Conservation (phyloP, 2,113 vertebrate species). For the Amblyopsis rosae region DNA sequence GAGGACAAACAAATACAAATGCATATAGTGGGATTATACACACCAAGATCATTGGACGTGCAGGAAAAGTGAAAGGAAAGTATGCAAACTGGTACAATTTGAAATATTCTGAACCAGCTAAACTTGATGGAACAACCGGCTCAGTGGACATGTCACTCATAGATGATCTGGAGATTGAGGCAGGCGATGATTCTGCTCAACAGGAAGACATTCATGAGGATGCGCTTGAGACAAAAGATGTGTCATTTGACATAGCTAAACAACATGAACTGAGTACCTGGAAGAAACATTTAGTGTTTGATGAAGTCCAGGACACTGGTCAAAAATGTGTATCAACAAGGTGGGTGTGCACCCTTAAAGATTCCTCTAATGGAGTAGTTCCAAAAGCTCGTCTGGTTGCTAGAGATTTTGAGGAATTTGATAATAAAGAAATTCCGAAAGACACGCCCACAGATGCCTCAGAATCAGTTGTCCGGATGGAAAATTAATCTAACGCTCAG, state of each 20-base stretch:
- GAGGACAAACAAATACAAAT: too few relatives aligned
- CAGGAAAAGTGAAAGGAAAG: too few relatives aligned
- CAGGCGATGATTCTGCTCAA: neutral
- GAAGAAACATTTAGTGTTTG: slow-evolving; percentile 7
- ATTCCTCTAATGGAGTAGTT: neutral
- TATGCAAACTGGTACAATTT: too few relatives aligned
- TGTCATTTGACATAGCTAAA: slow-evolving; percentile 15
- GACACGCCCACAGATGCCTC: slow-evolving; percentile 34
- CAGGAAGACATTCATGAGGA: neutral
- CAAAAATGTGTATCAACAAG: slow-evolving; percentile 18
- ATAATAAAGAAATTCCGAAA: slow-evolving; percentile 5
- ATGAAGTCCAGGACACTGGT: slow-evolving; percentile 11
- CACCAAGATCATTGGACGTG: too few relatives aligned
- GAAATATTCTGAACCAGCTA: too few relatives aligned
- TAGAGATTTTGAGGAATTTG: slow-evolving; percentile 23
- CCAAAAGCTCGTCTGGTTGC: slow-evolving; percentile 14
- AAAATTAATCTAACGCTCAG: too few relatives aligned
- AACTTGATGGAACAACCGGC: too few relatives aligned
- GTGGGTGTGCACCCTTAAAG: slow-evolving; percentile 20
- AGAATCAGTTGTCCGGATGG: too few relatives aligned
- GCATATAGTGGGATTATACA: too few relatives aligned
- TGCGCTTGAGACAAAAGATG: slow-evolving; percentile 15
- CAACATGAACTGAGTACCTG: slow-evolving; percentile 7
- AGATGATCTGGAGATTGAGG: neutral
- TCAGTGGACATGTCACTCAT: too few relatives aligned